phyloP scores from a whole-genome alignment of 2,888 invertebrate species.

The Polymixis lichenea region DNA sequence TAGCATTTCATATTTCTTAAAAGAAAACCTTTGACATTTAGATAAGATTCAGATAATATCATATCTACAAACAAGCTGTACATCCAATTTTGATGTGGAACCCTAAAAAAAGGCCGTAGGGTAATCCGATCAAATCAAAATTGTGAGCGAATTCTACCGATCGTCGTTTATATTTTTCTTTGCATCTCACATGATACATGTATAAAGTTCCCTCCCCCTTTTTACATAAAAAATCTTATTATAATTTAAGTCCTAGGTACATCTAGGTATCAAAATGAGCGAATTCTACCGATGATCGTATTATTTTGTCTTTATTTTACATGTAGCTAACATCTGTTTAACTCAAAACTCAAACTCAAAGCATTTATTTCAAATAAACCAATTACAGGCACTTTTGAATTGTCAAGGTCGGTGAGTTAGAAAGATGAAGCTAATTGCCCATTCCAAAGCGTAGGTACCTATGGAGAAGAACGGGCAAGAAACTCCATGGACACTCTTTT shows the following conservation, averaged over 20 bases:
- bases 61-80: slow-evolving; percentile 28
- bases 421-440: no score
- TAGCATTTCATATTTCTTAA: not conserved
- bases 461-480: no score
- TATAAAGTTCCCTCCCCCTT: not conserved
- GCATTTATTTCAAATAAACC: no score
- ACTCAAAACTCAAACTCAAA: no score
- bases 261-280: no score
- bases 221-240: not conserved
- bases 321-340: no score
- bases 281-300: no score
- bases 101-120: slow-evolving; percentile 38
- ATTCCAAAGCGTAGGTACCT: no score
- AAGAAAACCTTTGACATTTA: slow-evolving; percentile 18
- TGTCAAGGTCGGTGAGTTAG: no score
- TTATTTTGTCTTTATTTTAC: no score
- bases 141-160: slow-evolving; percentile 11
- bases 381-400: no score
- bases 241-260: not conserved
- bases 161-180: slow-evolving; percentile 8
- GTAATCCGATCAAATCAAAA: slow-evolving; percentile 49
- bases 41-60: slow-evolving; percentile 36
- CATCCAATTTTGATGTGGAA: slow-evolving; percentile 35
- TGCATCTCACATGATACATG: not conserved
- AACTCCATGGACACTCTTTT: no score